phyloP scores from a whole-genome alignment of 2,888 invertebrate species.

The Dione vanillae region DNA sequence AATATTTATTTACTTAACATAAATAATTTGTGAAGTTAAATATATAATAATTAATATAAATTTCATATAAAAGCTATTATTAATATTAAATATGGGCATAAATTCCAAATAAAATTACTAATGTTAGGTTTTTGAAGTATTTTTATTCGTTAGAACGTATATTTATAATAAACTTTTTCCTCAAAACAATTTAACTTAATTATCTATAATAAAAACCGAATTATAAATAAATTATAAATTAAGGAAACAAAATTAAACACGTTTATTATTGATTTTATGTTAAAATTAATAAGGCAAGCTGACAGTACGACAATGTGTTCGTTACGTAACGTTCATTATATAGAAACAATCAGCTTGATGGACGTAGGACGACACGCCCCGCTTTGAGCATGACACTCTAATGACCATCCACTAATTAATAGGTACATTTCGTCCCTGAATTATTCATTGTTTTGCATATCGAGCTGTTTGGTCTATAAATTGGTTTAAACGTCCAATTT shows the following conservation, averaged over 20 bases:
- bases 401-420: slow-evolving; percentile 69
- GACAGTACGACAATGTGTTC: slow-evolving; percentile 18
- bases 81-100: not conserved
- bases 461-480: slow-evolving; percentile 33
- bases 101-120: not conserved
- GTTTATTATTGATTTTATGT: slow-evolving; percentile 15
- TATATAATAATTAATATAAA: too few relatives aligned
- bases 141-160: not conserved
- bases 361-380: slow-evolving; percentile 58
- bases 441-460: slow-evolving; percentile 51
- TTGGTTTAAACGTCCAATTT: slow-evolving; percentile 32
- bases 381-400: slow-evolving; percentile 61
- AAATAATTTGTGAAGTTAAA: too few relatives aligned
- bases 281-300: slow-evolving; percentile 16
- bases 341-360: slow-evolving; percentile 74
- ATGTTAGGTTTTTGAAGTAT: too few relatives aligned
- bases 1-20: not conserved
- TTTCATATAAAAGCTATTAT: too few relatives aligned
- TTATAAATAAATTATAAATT: not conserved
- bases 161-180: not conserved
- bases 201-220: not conserved
- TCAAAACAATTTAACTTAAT: not conserved
- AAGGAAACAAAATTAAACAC: not conserved
- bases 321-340: slow-evolving; percentile 50
- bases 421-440: slow-evolving; percentile 59